Conservation (phyloP, 2,888 invertebrate genomes). For the Pseudolycoriella hygida region DNA sequence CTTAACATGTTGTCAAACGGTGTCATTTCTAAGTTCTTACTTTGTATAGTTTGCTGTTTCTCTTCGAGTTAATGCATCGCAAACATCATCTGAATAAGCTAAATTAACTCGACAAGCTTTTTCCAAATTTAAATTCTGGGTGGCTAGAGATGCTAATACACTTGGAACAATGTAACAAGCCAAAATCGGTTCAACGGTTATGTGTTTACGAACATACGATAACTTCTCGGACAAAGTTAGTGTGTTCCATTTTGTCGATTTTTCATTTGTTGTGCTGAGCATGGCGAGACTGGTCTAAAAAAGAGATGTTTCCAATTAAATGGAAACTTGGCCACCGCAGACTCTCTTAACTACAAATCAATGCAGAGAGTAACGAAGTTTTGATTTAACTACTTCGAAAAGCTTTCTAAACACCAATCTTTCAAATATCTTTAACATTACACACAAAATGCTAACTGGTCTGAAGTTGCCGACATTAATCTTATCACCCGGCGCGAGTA, state of each 20-base stretch:
- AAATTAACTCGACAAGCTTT: slow-evolving; percentile 76
- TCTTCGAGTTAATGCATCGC: slow-evolving; percentile 56
- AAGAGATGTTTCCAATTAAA: not conserved
- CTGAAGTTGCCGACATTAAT: no score
- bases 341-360: no score
- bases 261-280: slow-evolving; percentile 5
- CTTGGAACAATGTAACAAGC: slow-evolving; percentile 45
- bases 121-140: slow-evolving; percentile 70
- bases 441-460: no score
- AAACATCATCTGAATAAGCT: slow-evolving; percentile 49
- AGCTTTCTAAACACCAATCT: no score
- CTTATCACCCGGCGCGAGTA: no score
- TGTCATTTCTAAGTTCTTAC: slow-evolving; percentile 21
- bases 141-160: slow-evolving; percentile 52
- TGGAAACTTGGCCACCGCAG: not conserved
- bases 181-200: slow-evolving; percentile 47
- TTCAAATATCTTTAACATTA: no score
- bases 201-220: slow-evolving; percentile 33
- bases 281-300: not conserved
- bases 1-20: not conserved
- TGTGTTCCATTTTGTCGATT: slow-evolving; percentile 18
- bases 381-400: no score
- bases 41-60: slow-evolving; percentile 39
- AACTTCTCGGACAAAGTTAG: slow-evolving; percentile 31
- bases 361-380: no score